These are phyloP conservation scores for Lottia scabra DNA, from an alignment of 2,888 invertebrate genomes.

Conservation along the genomic window DNA sequence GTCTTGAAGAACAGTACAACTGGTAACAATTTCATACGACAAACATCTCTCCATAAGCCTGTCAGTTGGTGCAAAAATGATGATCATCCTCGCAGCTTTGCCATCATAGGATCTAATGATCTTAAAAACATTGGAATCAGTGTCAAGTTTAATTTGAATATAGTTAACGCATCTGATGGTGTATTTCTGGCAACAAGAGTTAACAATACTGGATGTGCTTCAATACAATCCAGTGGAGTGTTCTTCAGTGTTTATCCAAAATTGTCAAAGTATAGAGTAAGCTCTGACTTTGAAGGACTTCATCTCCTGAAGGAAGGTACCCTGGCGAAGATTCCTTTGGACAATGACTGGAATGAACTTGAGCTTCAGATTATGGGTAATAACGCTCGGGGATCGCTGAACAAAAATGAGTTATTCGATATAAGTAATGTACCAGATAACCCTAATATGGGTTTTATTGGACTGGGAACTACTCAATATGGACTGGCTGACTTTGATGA, in stretches of 20 bases:
- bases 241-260: conserved; percentile 8
- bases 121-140: conserved; percentile 42
- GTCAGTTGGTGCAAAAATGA: conserved; percentile 57
- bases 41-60: conserved; percentile 52
- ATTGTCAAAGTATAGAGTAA: background rate
- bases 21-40: conserved; percentile 46
- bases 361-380: conserved; percentile 9
- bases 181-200: conserved; percentile 7
- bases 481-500: conserved; percentile 64
- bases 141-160: background rate
- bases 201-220: conserved; percentile 8
- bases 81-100: conserved; percentile 38
- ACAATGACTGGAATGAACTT: background rate
- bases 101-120: conserved; percentile 55
- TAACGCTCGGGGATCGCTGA: conserved; percentile 40
- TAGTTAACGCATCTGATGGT: background rate
- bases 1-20: conserved; percentile 27
- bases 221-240: background rate
- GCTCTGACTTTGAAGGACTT: background rate
- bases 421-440: conserved; percentile 21
- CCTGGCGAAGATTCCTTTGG: background rate
- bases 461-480: conserved; percentile 56
- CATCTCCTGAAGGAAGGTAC: background rate
- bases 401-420: conserved; percentile 42
- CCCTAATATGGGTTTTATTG: conserved; percentile 57